Evolutionary conservation across 2,888 invertebrate species (phyloP).

Genomic region (Hecatera dysodea): DNA sequence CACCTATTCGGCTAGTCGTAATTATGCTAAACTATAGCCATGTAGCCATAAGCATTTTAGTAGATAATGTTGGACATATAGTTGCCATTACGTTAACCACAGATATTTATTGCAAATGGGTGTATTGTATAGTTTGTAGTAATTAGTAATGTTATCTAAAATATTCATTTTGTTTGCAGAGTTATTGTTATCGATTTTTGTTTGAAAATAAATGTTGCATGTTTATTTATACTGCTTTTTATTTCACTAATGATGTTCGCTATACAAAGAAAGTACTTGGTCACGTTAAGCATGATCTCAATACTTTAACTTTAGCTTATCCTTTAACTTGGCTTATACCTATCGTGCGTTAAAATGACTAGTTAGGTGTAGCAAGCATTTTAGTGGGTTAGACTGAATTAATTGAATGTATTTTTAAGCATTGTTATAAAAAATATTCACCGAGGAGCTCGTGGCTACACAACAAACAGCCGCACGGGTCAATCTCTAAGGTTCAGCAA

Average conservation of each 20-base stretch:
- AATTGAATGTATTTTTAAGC: too few relatives aligned
- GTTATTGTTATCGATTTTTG: constrained; percentile 30
- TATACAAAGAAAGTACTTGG: too few relatives aligned
- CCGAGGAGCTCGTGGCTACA: too few relatives aligned
- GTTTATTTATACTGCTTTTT: constrained; percentile 27
- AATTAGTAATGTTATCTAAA: constrained; percentile 25
- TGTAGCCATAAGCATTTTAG: constrained; percentile 32
- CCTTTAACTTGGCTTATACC: too few relatives aligned
- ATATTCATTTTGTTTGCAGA: constrained; percentile 20
- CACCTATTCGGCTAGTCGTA: constrained; percentile 77
- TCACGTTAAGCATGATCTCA: too few relatives aligned
- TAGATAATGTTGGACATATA: constrained; percentile 55
- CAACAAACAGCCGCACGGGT: too few relatives aligned
- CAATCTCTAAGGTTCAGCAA: too few relatives aligned
- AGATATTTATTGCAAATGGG: constrained; percentile 73
- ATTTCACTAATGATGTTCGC: constrained; percentile 6
- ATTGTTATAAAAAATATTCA: too few relatives aligned
- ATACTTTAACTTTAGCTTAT: too few relatives aligned
- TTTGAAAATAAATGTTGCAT: constrained; percentile 61
- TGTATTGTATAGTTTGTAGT: constrained; percentile 33
- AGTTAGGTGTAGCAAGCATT: too few relatives aligned
- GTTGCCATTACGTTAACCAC: constrained; percentile 72
- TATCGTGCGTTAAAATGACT: too few relatives aligned
- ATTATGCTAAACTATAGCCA: constrained; percentile 76
- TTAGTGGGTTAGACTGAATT: too few relatives aligned